phyloP scores from a whole-genome alignment of 2,113 vertebrate species.

The Struthio camelus region DNA sequence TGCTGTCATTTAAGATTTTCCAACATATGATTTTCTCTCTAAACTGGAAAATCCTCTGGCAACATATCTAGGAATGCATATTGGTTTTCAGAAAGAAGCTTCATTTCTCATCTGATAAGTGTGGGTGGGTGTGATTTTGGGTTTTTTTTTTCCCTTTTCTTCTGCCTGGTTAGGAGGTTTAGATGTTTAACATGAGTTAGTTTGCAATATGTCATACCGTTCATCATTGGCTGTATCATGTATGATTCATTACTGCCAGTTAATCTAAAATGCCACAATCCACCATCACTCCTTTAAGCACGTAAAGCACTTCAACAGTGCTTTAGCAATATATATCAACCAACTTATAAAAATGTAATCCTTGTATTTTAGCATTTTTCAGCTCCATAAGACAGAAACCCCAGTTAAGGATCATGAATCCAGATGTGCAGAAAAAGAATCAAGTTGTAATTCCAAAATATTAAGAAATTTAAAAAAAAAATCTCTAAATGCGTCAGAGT shows the following conservation, averaged over 20 bases:
- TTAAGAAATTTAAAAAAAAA: not conserved
- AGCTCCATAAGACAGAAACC: not conserved
- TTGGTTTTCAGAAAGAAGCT: not conserved
- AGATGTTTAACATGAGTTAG: not conserved
- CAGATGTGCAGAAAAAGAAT: not conserved
- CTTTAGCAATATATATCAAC: not conserved
- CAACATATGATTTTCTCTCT: not conserved
- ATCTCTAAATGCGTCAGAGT: not conserved
- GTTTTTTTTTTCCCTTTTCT: not conserved
- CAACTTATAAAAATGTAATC: not conserved
- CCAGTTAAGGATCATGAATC: not conserved
- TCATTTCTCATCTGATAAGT: accelerated
- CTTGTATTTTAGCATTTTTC: not conserved
- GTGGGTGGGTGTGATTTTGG: not conserved
- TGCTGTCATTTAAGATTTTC: not conserved
- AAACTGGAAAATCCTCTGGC: not conserved
- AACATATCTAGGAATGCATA: not conserved
- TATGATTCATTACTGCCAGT: not conserved
- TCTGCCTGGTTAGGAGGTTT: not conserved
- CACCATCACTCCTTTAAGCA: not conserved
- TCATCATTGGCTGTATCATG: not conserved
- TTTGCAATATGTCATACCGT: not conserved
- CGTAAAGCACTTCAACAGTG: not conserved
- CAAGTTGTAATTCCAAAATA: not conserved
- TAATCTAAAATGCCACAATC: not conserved